Evolutionary conservation across 2,888 invertebrate genomes (phyloP).

Genomic region (Hypomecis punctinalis): DNA sequence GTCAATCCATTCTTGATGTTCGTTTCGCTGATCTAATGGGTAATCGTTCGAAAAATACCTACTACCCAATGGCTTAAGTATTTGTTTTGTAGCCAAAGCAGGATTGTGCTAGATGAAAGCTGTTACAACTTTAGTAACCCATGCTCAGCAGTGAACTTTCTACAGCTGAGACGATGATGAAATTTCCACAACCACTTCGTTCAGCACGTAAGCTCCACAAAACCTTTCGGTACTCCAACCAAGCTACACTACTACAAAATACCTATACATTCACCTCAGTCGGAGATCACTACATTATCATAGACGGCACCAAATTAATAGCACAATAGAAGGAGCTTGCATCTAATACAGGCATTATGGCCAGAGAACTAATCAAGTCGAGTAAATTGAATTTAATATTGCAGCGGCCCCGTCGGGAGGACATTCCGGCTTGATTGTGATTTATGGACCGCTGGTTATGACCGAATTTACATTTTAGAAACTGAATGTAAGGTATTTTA

Average conservation of each 20-base stretch:
- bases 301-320: constrained; percentile 49
- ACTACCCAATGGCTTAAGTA: too few relatives aligned
- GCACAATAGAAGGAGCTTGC: constrained; percentile 57
- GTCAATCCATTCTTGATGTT: too few relatives aligned
- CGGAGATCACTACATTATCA: constrained; percentile 22
- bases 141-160: too few relatives aligned
- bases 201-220: neutral
- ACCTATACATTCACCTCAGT: neutral
- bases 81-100: too few relatives aligned
- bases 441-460: constrained; percentile 45
- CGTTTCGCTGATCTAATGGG: too few relatives aligned
- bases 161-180: too few relatives aligned
- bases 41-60: too few relatives aligned
- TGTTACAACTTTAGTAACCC: too few relatives aligned
- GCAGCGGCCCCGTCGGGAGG: constrained; percentile 57
- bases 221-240: neutral
- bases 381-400: constrained; percentile 80
- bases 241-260: constrained; percentile 15
- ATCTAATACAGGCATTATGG: constrained; percentile 64
- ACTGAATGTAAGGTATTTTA: constrained; percentile 21
- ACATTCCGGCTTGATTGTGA: constrained; percentile 54
- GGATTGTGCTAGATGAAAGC: too few relatives aligned
- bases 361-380: constrained; percentile 73
- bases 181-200: neutral
- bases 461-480: constrained; percentile 33